Percentiles rank a stretch among this genome's conserved stretches.
These are phyloP conservation scores for Rachycentron canadum DNA, from an alignment of 2,797 vertebrate species.

Conservation along the genomic window DNA sequence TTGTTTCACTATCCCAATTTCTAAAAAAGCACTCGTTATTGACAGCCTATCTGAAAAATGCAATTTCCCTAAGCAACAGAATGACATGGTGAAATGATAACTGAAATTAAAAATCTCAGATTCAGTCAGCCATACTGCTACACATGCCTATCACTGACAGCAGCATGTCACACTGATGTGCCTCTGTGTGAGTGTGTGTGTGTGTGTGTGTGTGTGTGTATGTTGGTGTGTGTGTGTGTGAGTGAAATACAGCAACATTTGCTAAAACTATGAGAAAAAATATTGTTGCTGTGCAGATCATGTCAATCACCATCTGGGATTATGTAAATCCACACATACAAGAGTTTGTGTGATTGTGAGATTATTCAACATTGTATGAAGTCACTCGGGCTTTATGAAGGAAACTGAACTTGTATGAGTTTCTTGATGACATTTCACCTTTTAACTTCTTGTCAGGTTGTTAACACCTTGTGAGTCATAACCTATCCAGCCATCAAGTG, in stretches of 20 bases:
- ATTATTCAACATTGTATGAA: neutral
- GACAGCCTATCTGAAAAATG: conserved; percentile 82
- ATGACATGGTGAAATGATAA: conserved; percentile 84
- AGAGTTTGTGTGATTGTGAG: neutral
- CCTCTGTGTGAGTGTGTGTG: conserved; percentile 46
- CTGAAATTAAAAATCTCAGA: conserved; percentile 84
- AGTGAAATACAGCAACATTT: conserved; percentile 29
- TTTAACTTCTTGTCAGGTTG: too few relatives aligned
- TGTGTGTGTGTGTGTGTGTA: conserved; percentile 38
- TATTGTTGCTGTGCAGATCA: conserved; percentile 23
- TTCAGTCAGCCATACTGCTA: conserved; percentile 79
- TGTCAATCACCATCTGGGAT: conserved; percentile 62
- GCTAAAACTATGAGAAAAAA: conserved; percentile 38
- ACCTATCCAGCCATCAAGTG: neutral
- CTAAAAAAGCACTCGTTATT: conserved; percentile 75
- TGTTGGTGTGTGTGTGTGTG: conserved; percentile 45
- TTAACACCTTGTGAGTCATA: too few relatives aligned
- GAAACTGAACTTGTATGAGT: too few relatives aligned
- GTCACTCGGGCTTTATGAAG: neutral
- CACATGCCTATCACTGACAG: conserved; percentile 80
- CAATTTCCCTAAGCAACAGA: conserved; percentile 82
- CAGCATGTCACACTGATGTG: conserved; percentile 68
- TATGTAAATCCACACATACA: conserved; percentile 16
- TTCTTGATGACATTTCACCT: too few relatives aligned
- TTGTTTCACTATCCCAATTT: conserved; percentile 76